Evolutionary conservation across 2,113 vertebrate species (phyloP).

Genomic region (Coptodon rendalli): DNA sequence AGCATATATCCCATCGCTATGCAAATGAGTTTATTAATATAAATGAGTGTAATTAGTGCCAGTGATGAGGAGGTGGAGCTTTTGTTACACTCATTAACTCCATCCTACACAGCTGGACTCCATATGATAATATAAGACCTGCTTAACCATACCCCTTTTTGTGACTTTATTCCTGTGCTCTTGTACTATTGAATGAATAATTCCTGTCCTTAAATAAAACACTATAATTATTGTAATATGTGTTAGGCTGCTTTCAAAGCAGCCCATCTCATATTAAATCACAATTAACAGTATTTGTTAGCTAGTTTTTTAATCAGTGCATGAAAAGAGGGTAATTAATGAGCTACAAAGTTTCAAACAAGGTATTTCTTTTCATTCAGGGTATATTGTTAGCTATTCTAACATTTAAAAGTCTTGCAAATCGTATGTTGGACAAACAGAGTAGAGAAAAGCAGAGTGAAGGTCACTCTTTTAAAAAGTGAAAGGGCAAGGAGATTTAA

Average conservation of each 20-base stretch:
- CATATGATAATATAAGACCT: conserved; percentile 1
- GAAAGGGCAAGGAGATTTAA: neutral
- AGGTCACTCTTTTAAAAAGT: neutral
- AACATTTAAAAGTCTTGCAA: neutral
- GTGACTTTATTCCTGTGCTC: neutral
- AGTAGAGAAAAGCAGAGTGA: accelerated
- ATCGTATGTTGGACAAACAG: neutral
- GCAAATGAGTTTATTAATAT: conserved; percentile 63
- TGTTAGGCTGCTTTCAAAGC: neutral
- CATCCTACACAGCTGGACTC: conserved; percentile 39
- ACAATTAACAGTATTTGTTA: neutral
- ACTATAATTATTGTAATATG: neutral
- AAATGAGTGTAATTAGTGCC: conserved; percentile 59
- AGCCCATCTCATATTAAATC: neutral
- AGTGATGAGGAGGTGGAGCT: conserved; percentile 39
- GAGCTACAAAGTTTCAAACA: neutral
- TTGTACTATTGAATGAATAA: neutral
- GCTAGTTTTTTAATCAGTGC: neutral
- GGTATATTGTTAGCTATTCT: neutral
- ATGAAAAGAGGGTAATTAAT: neutral
- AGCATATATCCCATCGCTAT: conserved; percentile 16
- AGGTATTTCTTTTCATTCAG: neutral
- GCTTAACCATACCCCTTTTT: neutral
- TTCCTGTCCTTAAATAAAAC: neutral
- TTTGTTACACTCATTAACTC: conserved; percentile 31